Base-by-base conservation (phyloP, 2,797 vertebrate genomes). In the Todus mexicanus region DNA sequence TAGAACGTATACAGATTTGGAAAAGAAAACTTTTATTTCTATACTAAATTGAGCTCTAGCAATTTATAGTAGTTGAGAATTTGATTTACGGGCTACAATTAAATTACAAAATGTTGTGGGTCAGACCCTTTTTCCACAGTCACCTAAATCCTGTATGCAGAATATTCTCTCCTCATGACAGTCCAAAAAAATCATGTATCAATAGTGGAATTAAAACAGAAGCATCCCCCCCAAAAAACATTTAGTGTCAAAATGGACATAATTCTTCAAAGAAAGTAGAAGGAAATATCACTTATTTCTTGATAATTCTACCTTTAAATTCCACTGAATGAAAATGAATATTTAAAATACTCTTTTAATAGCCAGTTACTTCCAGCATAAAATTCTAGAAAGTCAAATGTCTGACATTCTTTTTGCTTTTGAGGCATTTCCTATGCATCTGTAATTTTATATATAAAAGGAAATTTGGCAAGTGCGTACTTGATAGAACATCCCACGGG, bases 191-290 rank as follows among this genome's bases (percentile, higher is more conserved):
- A 10, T 53, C 8, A 8, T 64, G 18, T n/a, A 64, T 53, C 75
- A 90, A 74, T 37, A 69, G 4, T 72, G 6, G 45, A 50, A 3
- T 60, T 80, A 38, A 71, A 92, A 65, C 6, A 42, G 35, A 37
- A 64, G 31, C 3, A 3, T 2, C 1, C 17, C 4, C n/a, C n/a
- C n/a, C n/a, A n/a, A n/a, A n/a, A 2, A 57, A 33, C 15, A 59
- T 54, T 71, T 45, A 37, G 2, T 56, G 25, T 71, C 20, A 87
- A 81, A 76, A 56, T 26, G 63, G 47, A 88, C 53, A 27, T 82
- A 56, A 51, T 70, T 3, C 31, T 37, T 87, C 17, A 29, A 59
- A 74, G 33, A 50, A 70, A 54, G 33, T 3, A 40, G 40, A 69
- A 57, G 27, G 66, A 87, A 51, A 33, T 64, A n/a, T 1, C 8